A percentile compares a stretch with the other conserved stretches of the same genome.
phyloP scores from a whole-genome alignment of 2,113 vertebrate species.

The mouse (Mus musculus) region DNA sequence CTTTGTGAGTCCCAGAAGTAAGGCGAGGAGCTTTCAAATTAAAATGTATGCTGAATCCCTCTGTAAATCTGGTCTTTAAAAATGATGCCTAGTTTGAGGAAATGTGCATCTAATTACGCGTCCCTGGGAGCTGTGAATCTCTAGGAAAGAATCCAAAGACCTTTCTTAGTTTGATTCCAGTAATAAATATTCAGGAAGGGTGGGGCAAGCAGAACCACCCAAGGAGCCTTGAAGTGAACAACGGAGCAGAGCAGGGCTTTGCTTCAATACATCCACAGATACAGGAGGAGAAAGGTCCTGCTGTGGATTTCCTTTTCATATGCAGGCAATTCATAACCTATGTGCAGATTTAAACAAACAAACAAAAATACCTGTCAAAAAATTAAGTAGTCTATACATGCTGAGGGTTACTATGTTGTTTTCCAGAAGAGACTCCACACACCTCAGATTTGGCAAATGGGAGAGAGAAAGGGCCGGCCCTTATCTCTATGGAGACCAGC shows the following conservation, averaged over 20 bases:
- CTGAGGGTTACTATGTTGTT: background rate
- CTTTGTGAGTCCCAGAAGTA: background rate
- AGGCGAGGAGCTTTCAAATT: conserved; percentile 73
- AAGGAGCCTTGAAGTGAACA: conserved; percentile 75
- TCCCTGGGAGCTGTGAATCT: conserved; percentile 81
- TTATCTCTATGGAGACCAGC: background rate
- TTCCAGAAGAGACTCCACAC: conserved; percentile 3
- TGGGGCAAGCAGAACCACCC: conserved; percentile 65
- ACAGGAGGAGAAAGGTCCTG: conserved; percentile 48
- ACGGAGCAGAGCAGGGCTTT: conserved; percentile 57
- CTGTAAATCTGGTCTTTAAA: conserved; percentile 80
- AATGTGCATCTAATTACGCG: conserved; percentile 81
- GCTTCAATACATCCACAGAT: conserved; percentile 74
- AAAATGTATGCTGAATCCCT: conserved; percentile 78
- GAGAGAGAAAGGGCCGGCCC: background rate
- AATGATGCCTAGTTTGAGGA: conserved; percentile 75
- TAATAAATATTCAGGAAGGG: conserved; percentile 81
- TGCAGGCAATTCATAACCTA: conserved; percentile 53
- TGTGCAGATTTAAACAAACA: conserved; percentile 48
- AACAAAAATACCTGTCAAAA: conserved; percentile 32
- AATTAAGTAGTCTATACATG: conserved; percentile 13
- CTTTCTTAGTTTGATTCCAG: conserved; percentile 78
- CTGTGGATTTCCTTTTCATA: conserved; percentile 60
- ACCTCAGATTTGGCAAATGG: background rate
- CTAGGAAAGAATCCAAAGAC: conserved; percentile 82